Percentiles rank a stretch among this genome's conserved stretches.
Conservation (phyloP, 2,113 vertebrate genomes). For the Anseranas semipalmata region DNA sequence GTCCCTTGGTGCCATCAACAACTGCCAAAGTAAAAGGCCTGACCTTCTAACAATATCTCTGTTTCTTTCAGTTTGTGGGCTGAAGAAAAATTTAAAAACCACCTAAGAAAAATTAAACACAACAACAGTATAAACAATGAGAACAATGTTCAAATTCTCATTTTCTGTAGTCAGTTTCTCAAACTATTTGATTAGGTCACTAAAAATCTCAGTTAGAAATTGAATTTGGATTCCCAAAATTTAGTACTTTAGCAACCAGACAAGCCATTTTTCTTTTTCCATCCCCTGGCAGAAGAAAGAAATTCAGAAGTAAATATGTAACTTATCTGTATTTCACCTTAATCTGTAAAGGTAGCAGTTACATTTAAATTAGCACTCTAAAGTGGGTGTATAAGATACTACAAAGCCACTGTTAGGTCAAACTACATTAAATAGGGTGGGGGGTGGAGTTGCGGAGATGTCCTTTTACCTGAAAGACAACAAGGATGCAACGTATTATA, state of each 20-base stretch:
- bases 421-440: background rate
- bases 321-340: background rate
- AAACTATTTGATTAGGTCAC: background rate
- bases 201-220: background rate
- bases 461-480: conserved; percentile 92
- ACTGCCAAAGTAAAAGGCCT: conserved; percentile 93
- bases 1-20: conserved; percentile 94
- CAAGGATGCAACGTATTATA: conserved; percentile 95
- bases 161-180: background rate
- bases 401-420: background rate
- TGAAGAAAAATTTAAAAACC: conserved; percentile 97
- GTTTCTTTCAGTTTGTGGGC: conserved; percentile 93
- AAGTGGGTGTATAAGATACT: background rate
- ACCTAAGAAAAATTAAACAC: conserved; percentile 81
- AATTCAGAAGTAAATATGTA: background rate
- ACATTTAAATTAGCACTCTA: background rate
- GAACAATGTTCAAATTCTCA: background rate
- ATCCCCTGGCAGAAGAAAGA: background rate
- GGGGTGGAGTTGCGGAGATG: background rate
- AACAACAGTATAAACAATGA: background rate
- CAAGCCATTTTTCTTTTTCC: background rate
- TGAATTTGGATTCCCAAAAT: background rate
- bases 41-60: conserved; percentile 91
- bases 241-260: background rate
- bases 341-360: background rate